phyloP scores from a whole-genome alignment of 1,140 invertebrate species.

The Drosophila saltans region DNA sequence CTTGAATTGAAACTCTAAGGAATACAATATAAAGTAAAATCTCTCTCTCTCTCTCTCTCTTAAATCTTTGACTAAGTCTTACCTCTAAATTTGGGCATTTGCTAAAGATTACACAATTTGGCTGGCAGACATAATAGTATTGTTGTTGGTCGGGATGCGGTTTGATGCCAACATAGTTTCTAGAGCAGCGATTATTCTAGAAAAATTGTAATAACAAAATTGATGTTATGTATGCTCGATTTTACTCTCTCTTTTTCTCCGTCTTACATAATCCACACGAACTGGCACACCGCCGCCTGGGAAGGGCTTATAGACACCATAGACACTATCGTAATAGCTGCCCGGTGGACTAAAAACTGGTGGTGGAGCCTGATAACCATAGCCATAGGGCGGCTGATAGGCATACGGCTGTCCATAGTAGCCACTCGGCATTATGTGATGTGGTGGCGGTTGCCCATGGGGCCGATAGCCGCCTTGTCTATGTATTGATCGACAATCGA shows the following conservation, averaged over 20 bases:
- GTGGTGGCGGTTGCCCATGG: conserved; percentile 17
- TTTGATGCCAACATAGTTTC: conserved; percentile 77
- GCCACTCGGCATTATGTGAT: conserved; percentile 28
- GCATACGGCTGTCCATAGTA: conserved; percentile 48
- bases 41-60: too few species aligned
- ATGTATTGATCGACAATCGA: conserved; percentile 44
- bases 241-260: too few species aligned
- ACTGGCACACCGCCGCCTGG: conserved; percentile 81
- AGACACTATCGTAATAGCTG: conserved; percentile 60
- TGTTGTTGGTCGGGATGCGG: conserved; percentile 79
- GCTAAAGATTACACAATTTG: conserved; percentile 77
- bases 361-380: conserved; percentile 48
- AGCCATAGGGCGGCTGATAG: conserved; percentile 46
- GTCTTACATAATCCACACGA: conserved; percentile 69
- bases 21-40: background rate
- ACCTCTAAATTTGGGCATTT: conserved; percentile 76
- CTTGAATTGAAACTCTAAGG: conserved; percentile 59
- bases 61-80: background rate
- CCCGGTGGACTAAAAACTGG: conserved; percentile 50
- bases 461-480: conserved; percentile 21
- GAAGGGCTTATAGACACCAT: conserved; percentile 59
- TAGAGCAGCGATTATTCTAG: conserved; percentile 76
- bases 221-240: too few species aligned
- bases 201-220: background rate
- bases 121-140: conserved; percentile 82